Conservation (phyloP, 2,113 vertebrate genomes). For the Aptenodytes patagonicus region DNA sequence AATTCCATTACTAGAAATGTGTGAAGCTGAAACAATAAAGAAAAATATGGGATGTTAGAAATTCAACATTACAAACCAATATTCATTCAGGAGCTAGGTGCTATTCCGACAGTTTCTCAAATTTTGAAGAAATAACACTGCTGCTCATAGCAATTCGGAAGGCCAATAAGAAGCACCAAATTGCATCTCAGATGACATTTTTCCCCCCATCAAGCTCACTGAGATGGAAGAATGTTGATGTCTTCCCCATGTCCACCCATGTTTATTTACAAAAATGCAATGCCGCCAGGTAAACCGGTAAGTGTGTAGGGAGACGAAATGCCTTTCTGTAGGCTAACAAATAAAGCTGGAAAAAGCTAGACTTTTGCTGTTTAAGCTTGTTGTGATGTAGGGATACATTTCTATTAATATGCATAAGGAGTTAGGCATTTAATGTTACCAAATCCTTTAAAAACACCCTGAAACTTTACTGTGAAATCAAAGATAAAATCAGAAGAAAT, state of each 20-base stretch:
- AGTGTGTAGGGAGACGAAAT: background rate
- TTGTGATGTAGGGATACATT: background rate
- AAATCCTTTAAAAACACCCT: background rate
- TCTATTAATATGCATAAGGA: background rate
- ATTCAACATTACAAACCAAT: background rate
- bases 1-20: constrained; percentile 94
- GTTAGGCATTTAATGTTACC: background rate
- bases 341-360: background rate
- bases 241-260: background rate
- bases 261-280: background rate
- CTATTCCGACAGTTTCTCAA: background rate
- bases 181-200: background rate
- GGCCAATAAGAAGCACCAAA: background rate
- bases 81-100: background rate
- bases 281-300: background rate
- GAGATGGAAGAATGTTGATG: background rate
- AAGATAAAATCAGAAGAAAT: background rate
- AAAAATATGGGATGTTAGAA: background rate
- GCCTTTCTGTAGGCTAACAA: background rate
- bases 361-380: background rate
- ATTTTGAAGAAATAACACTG: background rate
- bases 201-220: background rate
- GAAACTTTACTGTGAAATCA: background rate
- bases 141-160: background rate
- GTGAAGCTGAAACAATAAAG: constrained; percentile 82